Percentiles rank a stretch among this genome's conserved stretches.
Conservation (phyloP, 2,113 vertebrate species). For the Galbula dea region DNA sequence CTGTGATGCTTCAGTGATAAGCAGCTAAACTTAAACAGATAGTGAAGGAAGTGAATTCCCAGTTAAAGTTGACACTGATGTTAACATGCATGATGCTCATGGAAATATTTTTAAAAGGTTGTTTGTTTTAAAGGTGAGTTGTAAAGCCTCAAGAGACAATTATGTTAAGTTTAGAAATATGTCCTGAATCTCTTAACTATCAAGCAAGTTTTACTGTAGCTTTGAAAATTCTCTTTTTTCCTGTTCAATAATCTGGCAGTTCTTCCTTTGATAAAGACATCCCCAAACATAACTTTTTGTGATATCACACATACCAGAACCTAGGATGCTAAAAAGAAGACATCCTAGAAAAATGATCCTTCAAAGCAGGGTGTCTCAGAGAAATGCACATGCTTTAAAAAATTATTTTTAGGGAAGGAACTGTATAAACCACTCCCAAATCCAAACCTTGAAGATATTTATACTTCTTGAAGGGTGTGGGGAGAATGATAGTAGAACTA, state of each 20-base stretch:
- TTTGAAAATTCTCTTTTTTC: slow-evolving; percentile 39
- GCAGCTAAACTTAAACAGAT: not conserved
- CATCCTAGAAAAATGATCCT: not conserved
- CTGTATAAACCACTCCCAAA: not conserved
- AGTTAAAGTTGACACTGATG: not conserved
- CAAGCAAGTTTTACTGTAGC: slow-evolving; percentile 14
- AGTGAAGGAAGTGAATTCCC: not conserved
- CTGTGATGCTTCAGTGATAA: not conserved
- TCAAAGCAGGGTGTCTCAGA: not conserved
- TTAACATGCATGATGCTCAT: not conserved
- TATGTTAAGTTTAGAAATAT: slow-evolving; percentile 43
- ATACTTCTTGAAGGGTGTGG: not conserved
- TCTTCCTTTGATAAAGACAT: slow-evolving; percentile 34
- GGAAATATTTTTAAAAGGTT: slow-evolving; percentile 40
- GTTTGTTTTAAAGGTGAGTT: slow-evolving; percentile 38
- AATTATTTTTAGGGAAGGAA: not conserved
- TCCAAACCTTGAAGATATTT: not conserved
- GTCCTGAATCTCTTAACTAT: slow-evolving; percentile 23
- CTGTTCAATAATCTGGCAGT: slow-evolving; percentile 14
- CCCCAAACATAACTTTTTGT: slow-evolving; percentile 16
- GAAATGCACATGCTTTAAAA: not conserved
- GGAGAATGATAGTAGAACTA: not conserved
- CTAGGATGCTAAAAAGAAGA: not conserved
- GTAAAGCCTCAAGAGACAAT: slow-evolving; percentile 51
- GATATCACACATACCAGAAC: slow-evolving; percentile 32